phyloP scores from a whole-genome alignment of 2,113 vertebrate genomes.

The Panthera leo region DNA sequence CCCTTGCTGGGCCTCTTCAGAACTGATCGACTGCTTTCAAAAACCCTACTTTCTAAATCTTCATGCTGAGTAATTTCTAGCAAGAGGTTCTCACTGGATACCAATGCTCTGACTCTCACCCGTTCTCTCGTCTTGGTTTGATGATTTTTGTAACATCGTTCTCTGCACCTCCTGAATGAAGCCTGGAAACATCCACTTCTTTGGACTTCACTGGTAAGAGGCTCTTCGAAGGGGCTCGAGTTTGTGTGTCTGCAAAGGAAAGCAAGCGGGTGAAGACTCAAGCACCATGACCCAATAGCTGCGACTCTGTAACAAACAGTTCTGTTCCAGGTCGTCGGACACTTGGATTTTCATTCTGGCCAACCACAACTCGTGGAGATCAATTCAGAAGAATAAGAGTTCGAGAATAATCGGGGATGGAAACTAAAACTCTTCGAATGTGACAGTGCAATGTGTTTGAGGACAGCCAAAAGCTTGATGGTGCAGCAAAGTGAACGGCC shows the following conservation, averaged over 20 bases:
- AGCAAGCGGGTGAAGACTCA: not conserved
- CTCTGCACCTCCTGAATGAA: slow-evolving; percentile 50
- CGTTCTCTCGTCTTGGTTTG: slow-evolving; percentile 76
- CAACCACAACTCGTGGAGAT: not conserved
- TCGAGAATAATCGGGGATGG: not conserved
- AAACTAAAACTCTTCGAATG: slow-evolving; percentile 19
- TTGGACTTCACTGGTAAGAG: slow-evolving; percentile 62
- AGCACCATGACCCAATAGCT: not conserved
- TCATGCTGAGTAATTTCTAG: not conserved
- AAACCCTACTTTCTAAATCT: not conserved
- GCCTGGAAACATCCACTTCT: slow-evolving; percentile 62
- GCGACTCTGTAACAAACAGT: not conserved
- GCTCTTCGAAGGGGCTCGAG: slow-evolving; percentile 75
- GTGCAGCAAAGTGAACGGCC: not conserved
- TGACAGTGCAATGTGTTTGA: not conserved
- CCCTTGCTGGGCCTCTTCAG: not conserved
- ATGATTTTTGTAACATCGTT: slow-evolving; percentile 71
- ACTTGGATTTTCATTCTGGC: not conserved
- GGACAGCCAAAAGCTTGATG: not conserved
- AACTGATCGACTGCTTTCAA: not conserved
- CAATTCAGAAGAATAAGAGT: not conserved
- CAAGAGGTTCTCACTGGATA: not conserved
- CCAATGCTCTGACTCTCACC: slow-evolving; percentile 25
- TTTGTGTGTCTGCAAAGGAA: slow-evolving; percentile 77
- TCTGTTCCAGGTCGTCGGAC: not conserved